phyloP scores from a whole-genome alignment of 2,797 vertebrate species.

The Malacoraja senta region DNA sequence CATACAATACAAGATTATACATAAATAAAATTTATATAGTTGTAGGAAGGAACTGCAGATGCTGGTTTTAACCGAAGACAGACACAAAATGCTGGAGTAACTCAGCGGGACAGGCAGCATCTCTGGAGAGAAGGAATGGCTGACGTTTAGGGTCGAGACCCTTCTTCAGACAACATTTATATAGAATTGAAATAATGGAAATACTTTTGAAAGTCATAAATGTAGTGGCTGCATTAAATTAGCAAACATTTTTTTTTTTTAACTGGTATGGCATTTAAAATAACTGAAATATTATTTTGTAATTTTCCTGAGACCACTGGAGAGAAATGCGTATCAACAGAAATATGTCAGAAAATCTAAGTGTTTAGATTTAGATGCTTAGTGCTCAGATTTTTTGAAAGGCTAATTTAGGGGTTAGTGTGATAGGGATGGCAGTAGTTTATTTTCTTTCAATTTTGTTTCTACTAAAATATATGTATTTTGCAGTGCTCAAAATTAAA shows the following conservation, averaged over 20 bases:
- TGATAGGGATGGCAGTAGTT: neutral
- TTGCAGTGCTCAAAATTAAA: neutral
- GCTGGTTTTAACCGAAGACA: no score
- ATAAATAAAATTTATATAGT: no score
- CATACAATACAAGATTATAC: no score
- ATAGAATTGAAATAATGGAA: neutral
- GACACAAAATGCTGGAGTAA: no score
- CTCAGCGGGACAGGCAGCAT: no score
- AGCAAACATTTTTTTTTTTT: neutral
- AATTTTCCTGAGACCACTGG: neutral
- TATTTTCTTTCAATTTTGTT: conserved; percentile 24
- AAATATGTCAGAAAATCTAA: neutral
- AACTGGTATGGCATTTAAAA: neutral
- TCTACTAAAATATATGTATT: conserved; percentile 16
- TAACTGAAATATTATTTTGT: neutral
- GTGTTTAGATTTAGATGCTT: neutral
- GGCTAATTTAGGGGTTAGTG: conserved; percentile 8
- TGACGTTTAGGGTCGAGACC: no score
- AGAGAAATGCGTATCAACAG: neutral
- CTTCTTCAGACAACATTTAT: neutral
- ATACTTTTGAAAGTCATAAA: neutral
- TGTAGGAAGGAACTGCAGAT: no score
- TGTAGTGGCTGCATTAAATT: neutral
- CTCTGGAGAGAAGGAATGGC: no score
- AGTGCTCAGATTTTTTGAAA: neutral